Evolutionary conservation across 2,797 vertebrate species (phyloP), one percentile per base, ranked within the genome.

Genomic region (Xiphophorus birchmanni): DNA sequence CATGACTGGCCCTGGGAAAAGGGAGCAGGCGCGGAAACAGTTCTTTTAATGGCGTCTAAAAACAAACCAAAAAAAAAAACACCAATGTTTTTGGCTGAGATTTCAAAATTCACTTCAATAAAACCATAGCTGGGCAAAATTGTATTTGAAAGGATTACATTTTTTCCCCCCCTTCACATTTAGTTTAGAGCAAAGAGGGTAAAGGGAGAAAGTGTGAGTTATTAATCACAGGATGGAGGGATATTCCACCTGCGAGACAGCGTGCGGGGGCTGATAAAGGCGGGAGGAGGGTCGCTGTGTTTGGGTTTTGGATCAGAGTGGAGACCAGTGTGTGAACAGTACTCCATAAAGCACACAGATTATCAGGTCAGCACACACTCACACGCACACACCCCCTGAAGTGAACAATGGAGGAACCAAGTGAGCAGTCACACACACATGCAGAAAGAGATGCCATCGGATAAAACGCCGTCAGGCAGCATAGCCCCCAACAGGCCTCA

Each of bases 291-390:
- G 73, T 67, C 11, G 37, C 80, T 74, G 88, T 95, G 90, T 95
- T 95, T 95, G 93, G 87, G 90, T 93, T 93, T 95, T 89, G 91
- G 94, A 95, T 95, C 91, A 92, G 90, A 93, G 90, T 89, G 87
- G 87, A 91, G 90, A 86, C 91, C 89, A 80, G 89, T 95, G 95
- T 95, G 93, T 95, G 95, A 95, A 95, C 94, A 96, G 94, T 93
- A 94, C 94, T 95, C 93, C 84, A 93, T 95, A 94, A 95, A 94
- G 87, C 93, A 94, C 89, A 95, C 93, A 94, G 94, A 96, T 96
- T 95, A 95, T 93, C 94, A 94, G 91, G 94, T 94, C 94, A 94
- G 90, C 91, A 94, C 91, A 92, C 91, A 91, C 85, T 91, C 72
- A 90, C 69, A 92, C 90, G 90, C 84, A 91, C 69, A 90, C 71